phyloP scores from a whole-genome alignment of 2,888 invertebrate genomes.

The Acronicta psi region DNA sequence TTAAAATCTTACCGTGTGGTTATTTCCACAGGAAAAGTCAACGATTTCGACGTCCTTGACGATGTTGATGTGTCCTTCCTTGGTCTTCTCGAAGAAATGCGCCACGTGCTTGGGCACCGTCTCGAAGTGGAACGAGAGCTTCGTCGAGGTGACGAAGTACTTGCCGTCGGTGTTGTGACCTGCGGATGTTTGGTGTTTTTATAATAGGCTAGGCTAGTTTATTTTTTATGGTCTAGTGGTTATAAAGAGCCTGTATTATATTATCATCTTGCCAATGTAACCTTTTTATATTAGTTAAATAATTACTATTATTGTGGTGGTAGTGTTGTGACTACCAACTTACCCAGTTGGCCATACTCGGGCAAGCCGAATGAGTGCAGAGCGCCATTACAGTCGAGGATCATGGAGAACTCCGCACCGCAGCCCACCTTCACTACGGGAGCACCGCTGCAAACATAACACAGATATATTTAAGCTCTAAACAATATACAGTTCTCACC shows the following conservation, averaged over 20 bases:
- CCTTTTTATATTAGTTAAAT: too few species aligned
- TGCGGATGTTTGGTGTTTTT: constrained; percentile 46
- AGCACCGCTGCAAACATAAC: constrained; percentile 90
- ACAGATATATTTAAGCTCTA: neutral
- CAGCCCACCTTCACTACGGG: constrained; percentile 96
- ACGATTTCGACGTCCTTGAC: constrained; percentile 96
- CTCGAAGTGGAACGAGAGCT: constrained; percentile 95
- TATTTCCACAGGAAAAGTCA: constrained; percentile 96
- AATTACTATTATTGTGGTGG: too few species aligned
- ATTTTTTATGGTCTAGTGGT: too few species aligned
- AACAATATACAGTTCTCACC: too few species aligned
- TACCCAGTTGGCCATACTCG: constrained; percentile 96
- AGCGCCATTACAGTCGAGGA: constrained; percentile 96
- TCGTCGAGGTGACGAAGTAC: constrained; percentile 96
- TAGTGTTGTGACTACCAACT: constrained; percentile 28
- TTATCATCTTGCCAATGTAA: too few species aligned
- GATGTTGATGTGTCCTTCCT: constrained; percentile 95
- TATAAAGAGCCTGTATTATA: too few species aligned
- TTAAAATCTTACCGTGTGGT: constrained; percentile 93
- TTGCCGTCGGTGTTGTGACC: constrained; percentile 98
- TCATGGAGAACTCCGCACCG: constrained; percentile 97
- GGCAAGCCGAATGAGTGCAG: constrained; percentile 97
- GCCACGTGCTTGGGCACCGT: constrained; percentile 95
- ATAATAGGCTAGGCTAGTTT: too few species aligned
- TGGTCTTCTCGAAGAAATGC: constrained; percentile 95